A percentile compares a stretch with the other conserved stretches of the same genome.
Conservation (phyloP, 2,113 vertebrate genomes). For the Ptilorrhoa leucosticta region DNA sequence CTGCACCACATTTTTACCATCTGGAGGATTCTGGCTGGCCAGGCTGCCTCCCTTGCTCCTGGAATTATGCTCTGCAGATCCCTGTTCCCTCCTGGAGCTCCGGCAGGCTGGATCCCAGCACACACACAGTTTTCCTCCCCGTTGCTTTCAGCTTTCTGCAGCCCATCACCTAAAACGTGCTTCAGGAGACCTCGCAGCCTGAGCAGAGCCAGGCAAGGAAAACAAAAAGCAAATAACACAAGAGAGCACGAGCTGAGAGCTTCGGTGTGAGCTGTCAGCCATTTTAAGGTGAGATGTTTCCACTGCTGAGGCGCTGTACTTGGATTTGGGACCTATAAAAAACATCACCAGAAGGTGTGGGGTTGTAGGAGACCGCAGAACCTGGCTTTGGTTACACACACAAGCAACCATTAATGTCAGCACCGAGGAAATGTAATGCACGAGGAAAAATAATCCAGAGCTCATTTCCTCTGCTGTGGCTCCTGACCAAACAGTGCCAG, state of each 20-base stretch:
- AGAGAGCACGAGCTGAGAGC: background rate
- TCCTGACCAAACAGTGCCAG: fast-evolving
- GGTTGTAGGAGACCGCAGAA: background rate
- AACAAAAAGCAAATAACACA: background rate
- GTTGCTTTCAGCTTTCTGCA: background rate
- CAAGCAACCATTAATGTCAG: background rate
- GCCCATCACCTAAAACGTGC: background rate
- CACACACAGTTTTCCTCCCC: background rate
- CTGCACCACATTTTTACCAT: background rate
- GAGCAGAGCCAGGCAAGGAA: background rate
- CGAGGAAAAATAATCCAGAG: background rate
- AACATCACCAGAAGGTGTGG: conserved; percentile 22
- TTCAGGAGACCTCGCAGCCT: background rate
- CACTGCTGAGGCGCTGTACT: background rate
- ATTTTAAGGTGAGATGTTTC: conserved; percentile 32
- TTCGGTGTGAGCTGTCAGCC: background rate
- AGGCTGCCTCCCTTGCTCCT: background rate
- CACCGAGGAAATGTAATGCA: background rate
- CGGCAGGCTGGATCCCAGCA: background rate
- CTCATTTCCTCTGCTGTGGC: background rate
- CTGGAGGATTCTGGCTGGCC: background rate
- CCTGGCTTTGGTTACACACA: background rate
- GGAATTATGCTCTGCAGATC: background rate
- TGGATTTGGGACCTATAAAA: conserved; percentile 1
- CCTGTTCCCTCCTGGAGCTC: background rate